These are phyloP conservation scores for Larimichthys polyactis DNA, from an alignment of 2,113 vertebrate species.

Conservation along the genomic window DNA sequence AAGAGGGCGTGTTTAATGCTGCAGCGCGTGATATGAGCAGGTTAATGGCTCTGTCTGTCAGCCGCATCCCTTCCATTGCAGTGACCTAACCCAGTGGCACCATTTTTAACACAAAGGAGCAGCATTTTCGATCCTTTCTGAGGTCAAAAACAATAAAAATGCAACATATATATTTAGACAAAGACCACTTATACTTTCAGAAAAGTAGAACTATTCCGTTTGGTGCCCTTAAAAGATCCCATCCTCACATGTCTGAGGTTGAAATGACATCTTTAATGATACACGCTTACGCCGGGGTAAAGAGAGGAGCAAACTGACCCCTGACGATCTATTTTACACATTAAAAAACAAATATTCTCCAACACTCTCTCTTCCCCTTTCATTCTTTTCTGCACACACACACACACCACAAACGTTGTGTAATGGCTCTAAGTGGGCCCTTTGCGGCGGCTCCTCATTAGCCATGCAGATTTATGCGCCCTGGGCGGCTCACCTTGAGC, in stretches of 20 bases:
- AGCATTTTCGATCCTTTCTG: neutral
- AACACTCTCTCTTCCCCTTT: neutral
- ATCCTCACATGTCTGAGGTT: neutral
- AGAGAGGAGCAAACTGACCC: neutral
- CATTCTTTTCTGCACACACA: neutral
- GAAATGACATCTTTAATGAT: neutral
- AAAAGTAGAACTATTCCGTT: neutral
- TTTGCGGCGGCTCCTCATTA: constrained; percentile 66
- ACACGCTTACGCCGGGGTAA: neutral
- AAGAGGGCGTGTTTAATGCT: constrained; percentile 25
- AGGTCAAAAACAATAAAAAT: neutral
- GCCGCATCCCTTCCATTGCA: neutral
- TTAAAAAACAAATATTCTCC: constrained; percentile 34
- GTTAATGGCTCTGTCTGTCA: constrained; percentile 30
- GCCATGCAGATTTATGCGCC: constrained; percentile 80
- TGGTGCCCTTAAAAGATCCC: neutral
- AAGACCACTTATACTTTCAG: neutral
- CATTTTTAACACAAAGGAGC: neutral
- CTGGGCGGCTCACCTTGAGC: constrained; percentile 77
- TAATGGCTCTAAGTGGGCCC: constrained; percentile 76
- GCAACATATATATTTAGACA: neutral
- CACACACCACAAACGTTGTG: constrained; percentile 63
- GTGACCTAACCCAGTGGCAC: neutral
- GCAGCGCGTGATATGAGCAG: neutral
- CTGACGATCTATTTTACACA: constrained; percentile 1